These are phyloP conservation scores for Charina bottae DNA, from an alignment of 2,113 vertebrate species.

Conservation along the genomic window DNA sequence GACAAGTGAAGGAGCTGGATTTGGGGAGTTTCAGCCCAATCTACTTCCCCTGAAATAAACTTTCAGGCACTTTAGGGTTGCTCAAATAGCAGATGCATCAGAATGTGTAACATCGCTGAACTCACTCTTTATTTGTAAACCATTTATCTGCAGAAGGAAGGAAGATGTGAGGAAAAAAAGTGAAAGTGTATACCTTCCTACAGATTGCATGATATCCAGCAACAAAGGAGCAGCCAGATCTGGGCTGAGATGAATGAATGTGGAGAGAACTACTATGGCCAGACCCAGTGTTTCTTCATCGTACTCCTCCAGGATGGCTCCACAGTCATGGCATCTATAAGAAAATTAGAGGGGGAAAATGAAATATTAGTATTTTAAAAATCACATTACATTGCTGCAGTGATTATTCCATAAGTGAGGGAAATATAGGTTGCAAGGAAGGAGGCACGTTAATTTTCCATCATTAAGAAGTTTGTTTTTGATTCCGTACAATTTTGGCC, in stretches of 20 bases:
- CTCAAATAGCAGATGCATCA: neutral
- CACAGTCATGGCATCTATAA: conserved; percentile 93
- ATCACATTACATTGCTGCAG: conserved; percentile 19
- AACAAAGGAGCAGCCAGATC: conserved; percentile 94
- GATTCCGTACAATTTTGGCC: conserved; percentile 36
- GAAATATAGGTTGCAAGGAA: conserved; percentile 13
- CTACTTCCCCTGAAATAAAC: neutral
- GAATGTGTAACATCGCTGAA: neutral
- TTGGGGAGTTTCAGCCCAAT: neutral
- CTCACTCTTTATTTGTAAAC: neutral
- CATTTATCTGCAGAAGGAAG: neutral
- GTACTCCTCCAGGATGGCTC: conserved; percentile 95
- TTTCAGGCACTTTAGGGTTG: neutral
- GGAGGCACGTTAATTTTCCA: neutral
- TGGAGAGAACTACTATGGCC: conserved; percentile 94
- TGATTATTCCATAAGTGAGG: conserved; percentile 25
- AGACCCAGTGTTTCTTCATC: conserved; percentile 95
- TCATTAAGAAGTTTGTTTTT: neutral
- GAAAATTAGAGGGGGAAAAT: conserved; percentile 39
- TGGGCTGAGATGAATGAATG: conserved; percentile 96
- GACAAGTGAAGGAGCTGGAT: neutral
- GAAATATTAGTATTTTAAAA: neutral
- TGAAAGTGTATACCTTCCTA: conserved; percentile 85
- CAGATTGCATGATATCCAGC: conserved; percentile 98
- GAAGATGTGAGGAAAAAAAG: neutral